A percentile compares a stretch with the other conserved stretches of the same genome.
These are phyloP conservation scores for Caenorhabditis auriculariae DNA, from an alignment of 2,888 invertebrate genomes.

Conservation along the genomic window DNA sequence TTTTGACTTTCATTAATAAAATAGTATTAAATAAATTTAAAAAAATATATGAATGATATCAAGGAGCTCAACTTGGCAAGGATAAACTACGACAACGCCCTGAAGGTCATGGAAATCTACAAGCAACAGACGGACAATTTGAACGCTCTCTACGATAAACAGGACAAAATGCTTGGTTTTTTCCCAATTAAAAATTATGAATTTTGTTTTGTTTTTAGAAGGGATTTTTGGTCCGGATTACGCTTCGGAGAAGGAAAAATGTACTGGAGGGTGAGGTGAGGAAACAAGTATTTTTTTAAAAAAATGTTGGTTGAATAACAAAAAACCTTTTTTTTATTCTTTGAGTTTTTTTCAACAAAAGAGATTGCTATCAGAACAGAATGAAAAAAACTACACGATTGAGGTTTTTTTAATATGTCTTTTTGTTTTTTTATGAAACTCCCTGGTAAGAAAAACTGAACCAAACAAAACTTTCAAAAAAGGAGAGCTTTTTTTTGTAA, in stretches of 20 bases:
- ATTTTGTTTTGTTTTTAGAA: conserved; percentile 2
- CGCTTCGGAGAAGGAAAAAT: conserved; percentile 68
- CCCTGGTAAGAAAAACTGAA: too few relatives aligned
- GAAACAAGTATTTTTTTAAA: too few relatives aligned
- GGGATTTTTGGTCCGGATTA: conserved; percentile 68
- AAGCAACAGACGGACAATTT: conserved; percentile 64
- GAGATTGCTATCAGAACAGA: too few relatives aligned
- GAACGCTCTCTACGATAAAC: conserved; percentile 65
- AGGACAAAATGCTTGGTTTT: conserved; percentile 67
- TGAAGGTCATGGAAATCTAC: conserved; percentile 63
- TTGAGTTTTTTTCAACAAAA: too few relatives aligned
- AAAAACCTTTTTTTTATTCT: too few relatives aligned
- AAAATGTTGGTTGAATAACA: too few relatives aligned
- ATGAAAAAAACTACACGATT: too few relatives aligned
- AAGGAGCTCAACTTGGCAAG: conserved; percentile 63
- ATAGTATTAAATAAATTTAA: background rate
- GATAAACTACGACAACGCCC: conserved; percentile 61
- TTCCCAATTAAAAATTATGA: background rate
- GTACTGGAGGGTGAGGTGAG: conserved; percentile 66
- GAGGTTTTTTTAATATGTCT: too few relatives aligned
- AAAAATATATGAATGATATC: conserved; percentile 9
- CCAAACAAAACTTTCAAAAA: too few relatives aligned
- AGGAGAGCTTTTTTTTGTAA: too few relatives aligned
- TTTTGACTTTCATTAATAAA: background rate
- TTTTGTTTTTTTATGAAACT: too few relatives aligned